A percentile compares a stretch with the other conserved stretches of the same genome.
Evolutionary conservation across 2,113 vertebrate genomes (phyloP).

Genomic region (Agelaius tricolor): DNA sequence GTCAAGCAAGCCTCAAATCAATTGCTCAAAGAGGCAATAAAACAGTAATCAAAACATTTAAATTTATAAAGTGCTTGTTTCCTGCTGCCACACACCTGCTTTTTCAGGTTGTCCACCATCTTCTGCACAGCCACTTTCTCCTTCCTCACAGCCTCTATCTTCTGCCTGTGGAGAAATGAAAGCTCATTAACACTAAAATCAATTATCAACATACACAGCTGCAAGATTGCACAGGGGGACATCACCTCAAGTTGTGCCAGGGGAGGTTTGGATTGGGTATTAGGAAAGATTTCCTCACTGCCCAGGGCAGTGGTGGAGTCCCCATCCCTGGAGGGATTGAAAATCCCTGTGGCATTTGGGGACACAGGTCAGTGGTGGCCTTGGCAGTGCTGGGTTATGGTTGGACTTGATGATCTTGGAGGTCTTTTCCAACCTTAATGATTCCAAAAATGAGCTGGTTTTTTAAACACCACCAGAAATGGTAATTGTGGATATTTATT

Average conservation of each 20-base stretch:
- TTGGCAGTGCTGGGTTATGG: not conserved
- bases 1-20: not conserved
- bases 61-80: rapidly evolving
- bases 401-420: not conserved
- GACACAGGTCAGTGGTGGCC: not conserved
- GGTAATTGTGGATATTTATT: not conserved
- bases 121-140: constrained; percentile 82
- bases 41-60: not conserved
- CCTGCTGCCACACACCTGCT: constrained; percentile 76
- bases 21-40: not conserved
- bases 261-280: not conserved
- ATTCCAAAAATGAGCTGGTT: not conserved
- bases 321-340: too few relatives aligned
- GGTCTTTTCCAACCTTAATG: not conserved
- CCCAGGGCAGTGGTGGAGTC: not conserved
- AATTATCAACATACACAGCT: not conserved
- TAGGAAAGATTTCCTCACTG: not conserved
- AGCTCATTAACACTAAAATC: not conserved
- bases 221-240: not conserved
- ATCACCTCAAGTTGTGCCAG: not conserved
- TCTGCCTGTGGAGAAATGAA: constrained; percentile 71
- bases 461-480: not conserved
- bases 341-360: not conserved
- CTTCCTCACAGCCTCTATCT: constrained; percentile 81
- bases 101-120: constrained; percentile 82